Evolutionary conservation across 2,113 vertebrate species (phyloP).

Genomic region (Zootoca vivipara): DNA sequence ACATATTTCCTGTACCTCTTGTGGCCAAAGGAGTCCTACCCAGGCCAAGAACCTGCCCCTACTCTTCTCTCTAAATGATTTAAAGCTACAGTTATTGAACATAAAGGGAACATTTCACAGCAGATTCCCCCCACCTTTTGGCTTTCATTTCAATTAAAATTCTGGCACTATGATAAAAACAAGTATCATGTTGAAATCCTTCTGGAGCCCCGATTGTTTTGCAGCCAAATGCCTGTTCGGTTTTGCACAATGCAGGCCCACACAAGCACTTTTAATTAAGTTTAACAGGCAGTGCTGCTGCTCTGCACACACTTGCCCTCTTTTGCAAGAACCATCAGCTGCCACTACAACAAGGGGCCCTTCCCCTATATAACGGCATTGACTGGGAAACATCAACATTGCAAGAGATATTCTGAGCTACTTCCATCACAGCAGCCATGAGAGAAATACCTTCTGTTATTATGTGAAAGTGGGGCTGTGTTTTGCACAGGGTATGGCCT

Average conservation of each 20-base stretch:
- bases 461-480: slow-evolving; percentile 51
- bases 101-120: slow-evolving; percentile 35
- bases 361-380: background rate
- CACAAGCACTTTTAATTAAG: slow-evolving; percentile 49
- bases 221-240: slow-evolving; percentile 50
- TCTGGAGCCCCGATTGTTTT: slow-evolving; percentile 49
- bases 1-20: background rate
- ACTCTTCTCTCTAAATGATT: background rate
- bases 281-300: slow-evolving; percentile 8
- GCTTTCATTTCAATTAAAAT: slow-evolving; percentile 38
- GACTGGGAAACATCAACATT: slow-evolving; percentile 40
- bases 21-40: background rate
- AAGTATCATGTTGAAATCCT: slow-evolving; percentile 42
- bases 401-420: slow-evolving; percentile 41
- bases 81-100: background rate
- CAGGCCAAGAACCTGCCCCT: background rate
- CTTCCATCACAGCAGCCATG: slow-evolving; percentile 27
- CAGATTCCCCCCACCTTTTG: background rate
- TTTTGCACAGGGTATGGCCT: slow-evolving; percentile 1
- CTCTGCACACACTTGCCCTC: slow-evolving; percentile 29
- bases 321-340: slow-evolving; percentile 42
- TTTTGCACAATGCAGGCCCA: slow-evolving; percentile 23
- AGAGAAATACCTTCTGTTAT: slow-evolving; percentile 57
- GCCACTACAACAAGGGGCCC: slow-evolving; percentile 20
- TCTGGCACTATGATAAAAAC: slow-evolving; percentile 38